Evolutionary conservation across 1,140 invertebrate species (phyloP), one percentile per base, ranked within the genome.

Genomic region (Ridgeia piscesae): DNA sequence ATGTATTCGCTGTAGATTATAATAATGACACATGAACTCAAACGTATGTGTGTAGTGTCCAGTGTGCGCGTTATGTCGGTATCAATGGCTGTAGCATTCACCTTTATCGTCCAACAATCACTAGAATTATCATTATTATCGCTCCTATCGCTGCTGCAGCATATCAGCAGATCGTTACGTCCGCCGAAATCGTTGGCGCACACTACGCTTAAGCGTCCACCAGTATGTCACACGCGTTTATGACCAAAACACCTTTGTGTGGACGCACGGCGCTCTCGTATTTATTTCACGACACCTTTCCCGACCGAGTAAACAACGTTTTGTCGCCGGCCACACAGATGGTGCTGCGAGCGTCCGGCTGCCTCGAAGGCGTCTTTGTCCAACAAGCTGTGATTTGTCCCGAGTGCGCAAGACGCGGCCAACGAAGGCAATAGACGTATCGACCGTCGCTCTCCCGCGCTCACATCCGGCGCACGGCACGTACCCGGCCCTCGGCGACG

Each of bases 211-310:
- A 77, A 77, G 58, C 58, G 17, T 77, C 58, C 58, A 21, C 58
- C 58, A 21, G 27, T 77, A 21, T 77, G 58, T 77, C 27, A 21
- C 58, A 77, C 58, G 58, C 4, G 58, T 77, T 77, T 77, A 77
- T 77, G 58, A 77, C 27, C 58, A 77, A 8, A 77, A 77, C 58
- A 77, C 58, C 58, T 77, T 77, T 77, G 58, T 77, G 58, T 77
- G 11, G 58, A 77, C 27, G 17, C 17, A 77, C 58, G 17, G 17
- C 14, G 27, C 58, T 21, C 58, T 77, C 58, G 58, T 77, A 77
- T 77, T 77, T 77, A 77, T 77, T 77, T 77, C 58, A 77, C 58
- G 58, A 77, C 58, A 77, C 58, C 58, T 77, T 77, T 77, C 58
- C 17, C 58, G 58, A 77, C 17, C 58, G 27, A 77, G 58, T 77